Percentiles rank a stretch among this genome's conserved stretches.
Evolutionary conservation across 2,797 vertebrate genomes (phyloP).

Genomic region (Tolypeutes matacus): DNA sequence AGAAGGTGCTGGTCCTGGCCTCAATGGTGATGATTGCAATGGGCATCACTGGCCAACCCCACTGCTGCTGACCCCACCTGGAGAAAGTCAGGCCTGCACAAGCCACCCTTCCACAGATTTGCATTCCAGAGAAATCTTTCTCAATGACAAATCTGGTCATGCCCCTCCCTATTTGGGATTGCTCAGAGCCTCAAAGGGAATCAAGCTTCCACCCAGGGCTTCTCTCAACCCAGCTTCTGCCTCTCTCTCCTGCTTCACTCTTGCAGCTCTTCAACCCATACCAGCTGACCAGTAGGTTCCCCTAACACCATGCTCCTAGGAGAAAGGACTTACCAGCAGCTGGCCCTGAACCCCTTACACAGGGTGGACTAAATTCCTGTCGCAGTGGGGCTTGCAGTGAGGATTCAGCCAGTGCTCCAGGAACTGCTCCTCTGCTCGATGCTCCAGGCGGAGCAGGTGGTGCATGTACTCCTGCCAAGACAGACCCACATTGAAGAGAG

Average conservation of each 20-base stretch:
- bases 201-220: neutral
- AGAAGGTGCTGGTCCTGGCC: neutral
- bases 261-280: neutral
- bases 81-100: neutral
- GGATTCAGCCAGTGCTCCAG: conserved; percentile 96
- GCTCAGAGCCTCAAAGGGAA: neutral
- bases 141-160: neutral
- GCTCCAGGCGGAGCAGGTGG: conserved; percentile 93
- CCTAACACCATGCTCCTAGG: neutral
- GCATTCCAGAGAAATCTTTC: neutral
- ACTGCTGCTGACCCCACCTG: neutral
- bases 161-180: neutral
- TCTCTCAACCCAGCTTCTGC: neutral
- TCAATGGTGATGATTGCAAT: neutral
- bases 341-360: conserved; percentile 84
- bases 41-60: neutral
- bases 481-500: neutral
- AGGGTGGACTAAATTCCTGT: conserved; percentile 93
- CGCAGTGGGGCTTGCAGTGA: conserved; percentile 94
- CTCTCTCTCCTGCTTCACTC: neutral
- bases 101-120: neutral
- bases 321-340: conserved; percentile 58
- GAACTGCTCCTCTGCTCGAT: conserved; percentile 93
- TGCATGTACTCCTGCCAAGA: conserved; percentile 92
- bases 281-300: neutral